A percentile compares a stretch with the other conserved stretches of the same genome.
These are phyloP conservation scores for Heliocidaris tuberculata DNA, from an alignment of 35 echinoderm and acorn worm genomes.

Conservation along the genomic window DNA sequence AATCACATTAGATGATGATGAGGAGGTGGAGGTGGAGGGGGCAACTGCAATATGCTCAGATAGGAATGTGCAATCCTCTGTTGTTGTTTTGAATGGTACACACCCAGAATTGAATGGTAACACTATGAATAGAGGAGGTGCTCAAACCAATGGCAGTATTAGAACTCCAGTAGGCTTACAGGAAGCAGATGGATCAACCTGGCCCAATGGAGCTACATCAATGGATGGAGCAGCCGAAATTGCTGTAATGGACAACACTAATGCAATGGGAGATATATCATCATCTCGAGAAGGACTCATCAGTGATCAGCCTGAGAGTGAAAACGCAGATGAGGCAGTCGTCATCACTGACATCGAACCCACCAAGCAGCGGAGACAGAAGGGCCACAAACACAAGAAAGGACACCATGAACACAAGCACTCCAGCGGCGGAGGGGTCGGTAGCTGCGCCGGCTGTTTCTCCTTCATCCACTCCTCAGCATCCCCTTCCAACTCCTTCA, in stretches of 20 bases:
- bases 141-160: neutral
- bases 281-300: conserved; percentile 16
- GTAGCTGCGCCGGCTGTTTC: conserved; percentile 78
- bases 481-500: conserved; percentile 73
- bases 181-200: neutral
- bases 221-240: conserved; percentile 33
- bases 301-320: neutral
- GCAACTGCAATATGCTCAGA: conserved; percentile 13
- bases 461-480: conserved; percentile 74
- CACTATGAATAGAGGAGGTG: conserved; percentile 13
- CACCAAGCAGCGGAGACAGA: neutral
- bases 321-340: neutral
- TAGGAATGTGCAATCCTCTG: neutral
- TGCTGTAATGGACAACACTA: conserved; percentile 12
- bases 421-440: conserved; percentile 23
- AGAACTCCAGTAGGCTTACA: neutral
- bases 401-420: conserved; percentile 35
- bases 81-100: neutral
- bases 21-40: neutral
- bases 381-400: conserved; percentile 40
- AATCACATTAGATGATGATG: conserved; percentile 14
- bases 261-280: neutral
- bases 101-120: neutral
- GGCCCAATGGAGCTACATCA: neutral
- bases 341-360: conserved; percentile 39